These are phyloP conservation scores for Sthenelais limicola DNA, from an alignment of 2,888 invertebrate species.

Conservation along the genomic window DNA sequence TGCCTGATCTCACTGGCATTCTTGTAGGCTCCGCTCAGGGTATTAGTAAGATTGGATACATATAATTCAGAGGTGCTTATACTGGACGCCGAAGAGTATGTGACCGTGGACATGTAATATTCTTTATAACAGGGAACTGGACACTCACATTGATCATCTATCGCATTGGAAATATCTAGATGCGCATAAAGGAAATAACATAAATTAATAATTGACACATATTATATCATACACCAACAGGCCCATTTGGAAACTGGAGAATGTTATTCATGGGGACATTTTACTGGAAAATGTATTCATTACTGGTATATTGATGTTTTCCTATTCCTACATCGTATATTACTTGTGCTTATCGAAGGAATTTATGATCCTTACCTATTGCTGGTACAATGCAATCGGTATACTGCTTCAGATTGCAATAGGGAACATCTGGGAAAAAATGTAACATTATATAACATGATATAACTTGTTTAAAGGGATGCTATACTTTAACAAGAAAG, in stretches of 20 bases:
- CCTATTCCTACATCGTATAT: background rate
- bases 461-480: no score
- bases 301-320: no score
- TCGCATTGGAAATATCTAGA: background rate
- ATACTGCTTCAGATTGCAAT: background rate
- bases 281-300: no score
- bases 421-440: no score
- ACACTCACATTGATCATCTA: background rate
- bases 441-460: no score
- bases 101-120: constrained; percentile 1
- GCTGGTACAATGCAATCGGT: background rate
- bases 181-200: no score
- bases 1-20: background rate
- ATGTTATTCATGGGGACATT: no score
- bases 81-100: constrained; percentile 14
- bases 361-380: constrained; percentile 1
- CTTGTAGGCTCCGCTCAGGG: background rate
- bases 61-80: background rate
- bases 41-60: background rate
- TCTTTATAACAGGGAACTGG: constrained; percentile 6
- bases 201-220: no score
- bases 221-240: no score
- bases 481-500: no score
- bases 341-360: background rate
- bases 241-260: no score